phyloP scores from a whole-genome alignment of 2,797 vertebrate genomes.

The Rhinophrynus dorsalis region DNA sequence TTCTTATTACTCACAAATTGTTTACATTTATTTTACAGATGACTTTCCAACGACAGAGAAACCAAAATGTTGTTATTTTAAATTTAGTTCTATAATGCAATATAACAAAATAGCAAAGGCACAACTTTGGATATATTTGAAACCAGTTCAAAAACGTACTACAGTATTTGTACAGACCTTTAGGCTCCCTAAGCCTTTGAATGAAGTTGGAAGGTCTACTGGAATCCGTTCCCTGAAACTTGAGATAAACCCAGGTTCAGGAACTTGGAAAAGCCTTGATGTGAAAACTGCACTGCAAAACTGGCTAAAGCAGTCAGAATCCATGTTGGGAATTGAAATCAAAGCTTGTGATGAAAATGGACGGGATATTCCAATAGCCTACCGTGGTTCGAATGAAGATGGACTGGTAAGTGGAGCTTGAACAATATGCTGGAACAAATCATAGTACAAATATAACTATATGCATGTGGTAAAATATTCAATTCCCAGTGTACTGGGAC shows the following conservation, averaged over 20 bases:
- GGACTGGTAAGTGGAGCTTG: conserved; percentile 74
- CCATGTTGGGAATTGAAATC: conserved; percentile 81
- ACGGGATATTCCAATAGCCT: conserved; percentile 74
- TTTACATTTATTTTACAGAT: conserved; percentile 18
- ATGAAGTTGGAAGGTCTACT: conserved; percentile 59
- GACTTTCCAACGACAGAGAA: conserved; percentile 61
- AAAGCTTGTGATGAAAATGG: conserved; percentile 76
- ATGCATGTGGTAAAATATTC: no score
- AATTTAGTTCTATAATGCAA: conserved; percentile 73
- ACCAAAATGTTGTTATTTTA: conserved; percentile 79
- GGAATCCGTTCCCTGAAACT: conserved; percentile 75
- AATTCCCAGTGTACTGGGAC: no score
- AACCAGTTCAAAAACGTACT: conserved; percentile 66
- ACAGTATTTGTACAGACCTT: conserved; percentile 80
- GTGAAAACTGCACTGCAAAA: conserved; percentile 77
- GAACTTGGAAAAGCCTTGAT: conserved; percentile 81
- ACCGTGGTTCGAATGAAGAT: conserved; percentile 70
- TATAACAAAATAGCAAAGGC: conserved; percentile 72
- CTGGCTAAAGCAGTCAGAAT: conserved; percentile 80
- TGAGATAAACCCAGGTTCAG: conserved; percentile 71
- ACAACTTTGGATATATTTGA: conserved; percentile 81
- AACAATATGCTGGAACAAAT: no score
- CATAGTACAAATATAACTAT: no score
- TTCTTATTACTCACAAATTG: no score
- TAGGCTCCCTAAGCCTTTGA: conserved; percentile 57